Conservation (phyloP, 2,888 invertebrate species). For the Cremastobaeus sp. region DNA sequence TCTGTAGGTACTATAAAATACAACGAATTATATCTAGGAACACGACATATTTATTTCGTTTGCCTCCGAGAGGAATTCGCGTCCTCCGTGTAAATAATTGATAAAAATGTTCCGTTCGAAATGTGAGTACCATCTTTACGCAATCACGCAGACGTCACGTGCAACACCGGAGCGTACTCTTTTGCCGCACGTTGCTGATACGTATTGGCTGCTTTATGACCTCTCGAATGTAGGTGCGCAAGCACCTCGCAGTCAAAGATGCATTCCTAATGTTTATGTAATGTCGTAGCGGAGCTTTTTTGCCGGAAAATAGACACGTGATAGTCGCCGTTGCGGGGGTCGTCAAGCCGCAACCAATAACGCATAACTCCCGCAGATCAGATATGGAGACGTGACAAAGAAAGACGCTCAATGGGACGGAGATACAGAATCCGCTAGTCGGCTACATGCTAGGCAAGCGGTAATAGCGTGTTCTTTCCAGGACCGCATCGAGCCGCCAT, state of each 20-base stretch:
- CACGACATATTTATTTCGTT: conserved; percentile 12
- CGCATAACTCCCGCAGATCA: conserved; percentile 71
- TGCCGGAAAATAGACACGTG: conserved; percentile 49
- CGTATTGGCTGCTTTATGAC: conserved; percentile 49
- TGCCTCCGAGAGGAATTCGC: neutral
- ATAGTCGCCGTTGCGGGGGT: conserved; percentile 47
- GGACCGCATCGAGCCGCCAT: conserved; percentile 38
- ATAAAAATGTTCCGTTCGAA: conserved; percentile 38
- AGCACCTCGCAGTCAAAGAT: conserved; percentile 35
- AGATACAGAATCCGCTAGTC: conserved; percentile 29
- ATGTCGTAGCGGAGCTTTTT: conserved; percentile 43
- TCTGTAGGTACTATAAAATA: too few relatives aligned
- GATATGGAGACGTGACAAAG: conserved; percentile 63
- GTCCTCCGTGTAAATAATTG: conserved; percentile 34
- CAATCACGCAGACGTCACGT: conserved; percentile 47
- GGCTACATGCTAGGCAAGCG: conserved; percentile 38
- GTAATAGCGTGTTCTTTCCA: conserved; percentile 45
- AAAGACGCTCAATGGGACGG: conserved; percentile 23
- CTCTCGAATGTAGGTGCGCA: conserved; percentile 49
- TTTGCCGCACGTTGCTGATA: conserved; percentile 37
- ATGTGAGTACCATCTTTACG: conserved; percentile 51
- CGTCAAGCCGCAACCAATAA: conserved; percentile 65
- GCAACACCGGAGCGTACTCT: conserved; percentile 29
- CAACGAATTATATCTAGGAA: too few relatives aligned
- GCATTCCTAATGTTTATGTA: conserved; percentile 58